phyloP scores from a whole-genome alignment of 2,113 vertebrate species.

The Sceloporus tristichus region DNA sequence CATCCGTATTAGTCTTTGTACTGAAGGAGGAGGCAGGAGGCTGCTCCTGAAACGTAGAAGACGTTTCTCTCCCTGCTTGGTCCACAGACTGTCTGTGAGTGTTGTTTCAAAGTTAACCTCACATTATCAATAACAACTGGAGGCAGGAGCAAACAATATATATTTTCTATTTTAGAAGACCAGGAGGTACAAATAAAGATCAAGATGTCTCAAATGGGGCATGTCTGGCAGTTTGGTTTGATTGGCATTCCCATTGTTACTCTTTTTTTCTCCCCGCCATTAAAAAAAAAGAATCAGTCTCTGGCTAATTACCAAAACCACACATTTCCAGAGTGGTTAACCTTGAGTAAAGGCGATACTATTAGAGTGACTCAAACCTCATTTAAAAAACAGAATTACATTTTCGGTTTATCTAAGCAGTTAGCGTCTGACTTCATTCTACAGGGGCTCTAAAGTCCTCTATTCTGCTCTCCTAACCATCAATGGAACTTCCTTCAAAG shows the following conservation, averaged over 20 bases:
- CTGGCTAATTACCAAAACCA: slow-evolving; percentile 4
- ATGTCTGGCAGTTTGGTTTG: not conserved
- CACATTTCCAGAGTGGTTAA: slow-evolving; percentile 29
- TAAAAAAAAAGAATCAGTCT: not conserved
- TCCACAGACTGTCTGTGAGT: too few species aligned
- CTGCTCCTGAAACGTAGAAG: too few species aligned
- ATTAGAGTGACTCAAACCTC: not conserved
- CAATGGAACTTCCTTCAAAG: not conserved
- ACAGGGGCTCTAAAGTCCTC: too few species aligned
- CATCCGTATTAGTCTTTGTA: too few species aligned
- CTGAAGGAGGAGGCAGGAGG: too few species aligned
- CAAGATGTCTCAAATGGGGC: not conserved
- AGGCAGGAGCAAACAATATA: not conserved
- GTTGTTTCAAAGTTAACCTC: not conserved
- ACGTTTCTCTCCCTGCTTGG: too few species aligned
- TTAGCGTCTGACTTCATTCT: not conserved
- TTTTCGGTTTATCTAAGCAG: slow-evolving; percentile 25
- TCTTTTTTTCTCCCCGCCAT: not conserved
- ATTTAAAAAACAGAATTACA: not conserved
- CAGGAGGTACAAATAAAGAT: not conserved
- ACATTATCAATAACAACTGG: not conserved
- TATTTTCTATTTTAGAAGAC: not conserved
- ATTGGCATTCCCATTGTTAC: not conserved
- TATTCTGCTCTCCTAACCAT: not conserved
- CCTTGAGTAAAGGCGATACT: slow-evolving; percentile 13